Percentiles rank a stretch among this genome's conserved stretches.
Evolutionary conservation across 92 coral and sea anemone genomes (phyloP).

Genomic region (Siderastrea radians): DNA sequence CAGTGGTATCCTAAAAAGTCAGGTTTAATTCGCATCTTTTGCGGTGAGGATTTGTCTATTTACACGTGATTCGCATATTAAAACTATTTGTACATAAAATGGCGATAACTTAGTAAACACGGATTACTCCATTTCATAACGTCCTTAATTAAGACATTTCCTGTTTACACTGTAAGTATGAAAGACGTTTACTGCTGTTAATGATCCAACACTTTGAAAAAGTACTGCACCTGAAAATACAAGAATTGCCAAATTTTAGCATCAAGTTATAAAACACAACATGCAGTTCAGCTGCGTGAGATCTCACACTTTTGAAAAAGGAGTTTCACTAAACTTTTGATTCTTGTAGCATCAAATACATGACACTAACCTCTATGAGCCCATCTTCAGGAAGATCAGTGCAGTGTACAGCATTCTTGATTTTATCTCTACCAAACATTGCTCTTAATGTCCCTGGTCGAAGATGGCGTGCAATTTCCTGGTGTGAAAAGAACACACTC

Average conservation of each 20-base stretch:
- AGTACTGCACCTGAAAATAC: slow-evolving; percentile 73
- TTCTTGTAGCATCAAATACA: too few relatives aligned
- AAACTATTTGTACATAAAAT: slow-evolving; percentile 14
- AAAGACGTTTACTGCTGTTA: background rate
- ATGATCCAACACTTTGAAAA: slow-evolving; percentile 83
- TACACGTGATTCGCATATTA: slow-evolving; percentile 9
- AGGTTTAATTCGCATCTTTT: slow-evolving; percentile 7
- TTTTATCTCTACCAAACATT: slow-evolving; percentile 93
- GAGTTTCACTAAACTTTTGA: too few relatives aligned
- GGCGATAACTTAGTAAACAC: background rate
- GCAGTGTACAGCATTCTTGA: slow-evolving; percentile 94
- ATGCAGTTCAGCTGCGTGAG: background rate
- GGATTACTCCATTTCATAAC: background rate
- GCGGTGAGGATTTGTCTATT: background rate
- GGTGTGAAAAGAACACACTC: background rate
- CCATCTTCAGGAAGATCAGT: slow-evolving; percentile 97
- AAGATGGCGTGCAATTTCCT: slow-evolving; percentile 94
- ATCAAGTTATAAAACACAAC: background rate
- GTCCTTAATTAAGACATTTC: background rate
- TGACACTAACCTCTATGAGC: slow-evolving; percentile 78
- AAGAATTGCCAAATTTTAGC: background rate
- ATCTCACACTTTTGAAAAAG: background rate
- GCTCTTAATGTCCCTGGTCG: slow-evolving; percentile 94
- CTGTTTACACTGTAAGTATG: background rate
- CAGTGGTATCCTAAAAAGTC: slow-evolving; percentile 15